Evolutionary conservation across 2,113 vertebrate genomes (phyloP).

Genomic region (Macaca mulatta): DNA sequence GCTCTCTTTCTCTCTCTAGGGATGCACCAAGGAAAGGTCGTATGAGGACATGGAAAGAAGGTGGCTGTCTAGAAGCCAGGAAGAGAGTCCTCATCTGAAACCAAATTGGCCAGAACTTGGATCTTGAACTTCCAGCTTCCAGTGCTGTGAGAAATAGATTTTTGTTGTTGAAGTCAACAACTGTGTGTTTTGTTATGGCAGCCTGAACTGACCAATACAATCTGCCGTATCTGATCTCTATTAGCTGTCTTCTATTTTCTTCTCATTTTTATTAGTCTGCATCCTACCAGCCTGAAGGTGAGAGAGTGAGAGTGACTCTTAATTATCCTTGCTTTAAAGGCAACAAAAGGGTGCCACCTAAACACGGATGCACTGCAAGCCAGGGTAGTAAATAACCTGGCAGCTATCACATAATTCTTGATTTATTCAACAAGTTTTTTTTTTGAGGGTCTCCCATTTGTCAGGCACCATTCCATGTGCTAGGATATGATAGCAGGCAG

Average conservation of each 20-base stretch:
- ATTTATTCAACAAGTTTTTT: not conserved
- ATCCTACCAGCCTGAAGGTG: not conserved
- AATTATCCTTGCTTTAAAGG: not conserved
- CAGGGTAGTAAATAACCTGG: not conserved
- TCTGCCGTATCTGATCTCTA: not conserved
- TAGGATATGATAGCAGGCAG: not conserved
- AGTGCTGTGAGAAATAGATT: not conserved
- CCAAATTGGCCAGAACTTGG: too few relatives aligned
- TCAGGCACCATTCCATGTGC: not conserved
- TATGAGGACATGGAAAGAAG: not conserved
- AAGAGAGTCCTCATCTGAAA: not conserved
- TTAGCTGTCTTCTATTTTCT: not conserved
- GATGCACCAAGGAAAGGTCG: not conserved
- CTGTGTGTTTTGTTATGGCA: not conserved
- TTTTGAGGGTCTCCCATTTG: not conserved
- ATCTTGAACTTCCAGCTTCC: not conserved
- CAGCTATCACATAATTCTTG: not conserved
- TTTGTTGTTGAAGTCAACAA: not conserved
- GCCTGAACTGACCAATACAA: not conserved
- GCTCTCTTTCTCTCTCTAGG: too few relatives aligned
- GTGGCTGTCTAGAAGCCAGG: not conserved
- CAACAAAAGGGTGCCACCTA: not conserved
- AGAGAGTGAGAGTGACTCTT: not conserved
- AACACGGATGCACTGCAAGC: accelerated
- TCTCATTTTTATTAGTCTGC: not conserved